Conservation (phyloP, 2,888 invertebrate species). For the Aquatica leii region DNA sequence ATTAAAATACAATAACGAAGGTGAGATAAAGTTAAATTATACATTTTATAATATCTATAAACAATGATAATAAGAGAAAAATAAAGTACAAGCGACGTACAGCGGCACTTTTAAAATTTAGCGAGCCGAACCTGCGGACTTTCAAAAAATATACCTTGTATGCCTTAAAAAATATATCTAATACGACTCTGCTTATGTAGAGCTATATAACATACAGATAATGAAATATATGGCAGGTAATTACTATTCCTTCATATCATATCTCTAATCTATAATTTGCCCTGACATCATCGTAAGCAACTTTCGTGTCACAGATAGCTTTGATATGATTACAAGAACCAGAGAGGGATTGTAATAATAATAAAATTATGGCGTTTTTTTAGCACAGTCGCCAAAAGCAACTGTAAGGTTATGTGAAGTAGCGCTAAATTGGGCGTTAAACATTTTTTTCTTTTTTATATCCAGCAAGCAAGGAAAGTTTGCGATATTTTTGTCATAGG, state of each 20-base stretch:
- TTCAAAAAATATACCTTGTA: conserved; percentile 28
- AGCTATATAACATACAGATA: conserved; percentile 24
- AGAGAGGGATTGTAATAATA: conserved; percentile 12
- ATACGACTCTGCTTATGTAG: conserved; percentile 25
- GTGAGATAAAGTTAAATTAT: conserved; percentile 46
- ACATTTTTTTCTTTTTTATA: not conserved
- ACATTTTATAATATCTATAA: conserved; percentile 25
- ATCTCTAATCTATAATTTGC: conserved; percentile 38
- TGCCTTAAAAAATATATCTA: conserved; percentile 27
- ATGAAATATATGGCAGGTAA: conserved; percentile 37
- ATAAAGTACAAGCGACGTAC: conserved; percentile 42
- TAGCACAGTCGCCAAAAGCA: conserved; percentile 24
- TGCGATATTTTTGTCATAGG: conserved; percentile 32
- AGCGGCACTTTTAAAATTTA: conserved; percentile 26
- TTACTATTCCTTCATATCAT: conserved; percentile 35
- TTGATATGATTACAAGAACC: conserved; percentile 29
- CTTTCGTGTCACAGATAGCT: conserved; percentile 32
- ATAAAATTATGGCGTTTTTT: conserved; percentile 25
- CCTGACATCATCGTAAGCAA: conserved; percentile 33
- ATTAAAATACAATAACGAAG: conserved; percentile 50
- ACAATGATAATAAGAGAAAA: conserved; percentile 22
- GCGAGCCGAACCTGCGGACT: conserved; percentile 30
- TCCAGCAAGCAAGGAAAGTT: conserved; percentile 15
- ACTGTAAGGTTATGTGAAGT: conserved; percentile 36
- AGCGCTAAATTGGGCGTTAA: conserved; percentile 24